Conservation (phyloP, 1,140 invertebrate species). For the Cherax destructor region DNA sequence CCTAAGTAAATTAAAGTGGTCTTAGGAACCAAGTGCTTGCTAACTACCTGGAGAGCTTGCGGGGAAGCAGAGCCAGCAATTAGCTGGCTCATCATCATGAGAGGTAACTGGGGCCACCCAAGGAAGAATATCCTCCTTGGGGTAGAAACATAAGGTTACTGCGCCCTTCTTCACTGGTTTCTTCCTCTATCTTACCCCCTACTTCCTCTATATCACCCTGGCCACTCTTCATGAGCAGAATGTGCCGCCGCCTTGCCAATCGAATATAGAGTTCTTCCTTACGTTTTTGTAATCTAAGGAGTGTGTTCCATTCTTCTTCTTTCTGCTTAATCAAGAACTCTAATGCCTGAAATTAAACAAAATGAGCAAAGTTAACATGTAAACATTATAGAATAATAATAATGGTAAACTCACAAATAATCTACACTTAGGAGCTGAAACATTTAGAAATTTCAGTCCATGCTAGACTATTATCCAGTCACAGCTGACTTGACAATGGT, state of each 20-base stretch:
- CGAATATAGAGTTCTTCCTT: constrained; percentile 84
- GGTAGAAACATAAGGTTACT: constrained; percentile 54
- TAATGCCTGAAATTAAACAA: constrained; percentile 72
- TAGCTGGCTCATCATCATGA: constrained; percentile 71
- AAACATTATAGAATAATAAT: not conserved
- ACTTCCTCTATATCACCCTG: constrained; percentile 75
- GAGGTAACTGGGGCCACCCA: constrained; percentile 58
- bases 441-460: too few species aligned
- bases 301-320: constrained; percentile 89
- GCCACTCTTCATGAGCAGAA: constrained; percentile 75
- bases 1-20: too few species aligned
- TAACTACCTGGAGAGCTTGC: constrained; percentile 49
- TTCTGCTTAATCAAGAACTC: constrained; percentile 78
- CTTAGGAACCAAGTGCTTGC: too few species aligned
- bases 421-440: too few species aligned
- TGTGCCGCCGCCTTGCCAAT: constrained; percentile 56
- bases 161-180: constrained; percentile 3
- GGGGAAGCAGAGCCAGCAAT: constrained; percentile 38
- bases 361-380: constrained; percentile 77
- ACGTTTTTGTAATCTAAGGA: constrained; percentile 85
- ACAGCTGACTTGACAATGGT: too few species aligned
- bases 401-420: too few species aligned
- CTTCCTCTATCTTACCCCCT: constrained; percentile 74
- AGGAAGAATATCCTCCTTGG: constrained; percentile 55
- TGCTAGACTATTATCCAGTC: too few species aligned